These are phyloP conservation scores for Dimorphilus gyrociliatus DNA, from an alignment of 2,888 invertebrate genomes.

Conservation along the genomic window DNA sequence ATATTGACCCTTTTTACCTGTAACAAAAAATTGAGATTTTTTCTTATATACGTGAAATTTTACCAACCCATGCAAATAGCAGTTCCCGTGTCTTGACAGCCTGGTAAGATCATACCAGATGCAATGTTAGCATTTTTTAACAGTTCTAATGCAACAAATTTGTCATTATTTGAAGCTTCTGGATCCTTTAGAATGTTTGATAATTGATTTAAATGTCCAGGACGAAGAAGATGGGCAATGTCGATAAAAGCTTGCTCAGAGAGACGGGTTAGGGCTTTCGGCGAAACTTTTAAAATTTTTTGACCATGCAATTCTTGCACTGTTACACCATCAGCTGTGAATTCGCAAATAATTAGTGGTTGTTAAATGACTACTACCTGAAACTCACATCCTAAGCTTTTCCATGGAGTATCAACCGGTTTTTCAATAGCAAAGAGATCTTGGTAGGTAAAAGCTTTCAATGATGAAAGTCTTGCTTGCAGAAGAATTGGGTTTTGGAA, in stretches of 20 bases:
- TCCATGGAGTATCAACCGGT: conserved; percentile 24
- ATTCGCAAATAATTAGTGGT: too few species aligned
- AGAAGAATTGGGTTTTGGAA: too few species aligned
- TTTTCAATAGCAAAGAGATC: conserved; percentile 27
- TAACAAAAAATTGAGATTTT: conserved; percentile 1
- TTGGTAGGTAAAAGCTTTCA: conserved; percentile 34
- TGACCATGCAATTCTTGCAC: conserved; percentile 28
- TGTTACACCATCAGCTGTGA: conserved; percentile 35
- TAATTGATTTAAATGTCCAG: conserved; percentile 35
- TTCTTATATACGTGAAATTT: conserved; percentile 1
- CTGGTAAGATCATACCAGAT: conserved; percentile 36
- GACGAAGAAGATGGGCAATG: conserved; percentile 33
- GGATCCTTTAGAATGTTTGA: conserved; percentile 35
- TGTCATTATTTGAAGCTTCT: conserved; percentile 35
- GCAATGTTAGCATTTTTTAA: conserved; percentile 38
- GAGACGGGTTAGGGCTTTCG: conserved; percentile 31
- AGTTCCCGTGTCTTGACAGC: conserved; percentile 38
- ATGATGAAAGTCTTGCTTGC: too few species aligned
- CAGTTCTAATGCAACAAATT: conserved; percentile 36
- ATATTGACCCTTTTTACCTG: conserved; percentile 38
- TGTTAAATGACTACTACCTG: conserved; percentile 5
- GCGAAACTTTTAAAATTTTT: conserved; percentile 24
- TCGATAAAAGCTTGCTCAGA: conserved; percentile 36
- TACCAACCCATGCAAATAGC: conserved; percentile 35
- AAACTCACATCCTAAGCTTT: conserved; percentile 31